Percentiles rank a stretch among this genome's conserved stretches.
These are phyloP conservation scores for Sturmia bella DNA, from an alignment of 2,888 invertebrate genomes.

Conservation along the genomic window DNA sequence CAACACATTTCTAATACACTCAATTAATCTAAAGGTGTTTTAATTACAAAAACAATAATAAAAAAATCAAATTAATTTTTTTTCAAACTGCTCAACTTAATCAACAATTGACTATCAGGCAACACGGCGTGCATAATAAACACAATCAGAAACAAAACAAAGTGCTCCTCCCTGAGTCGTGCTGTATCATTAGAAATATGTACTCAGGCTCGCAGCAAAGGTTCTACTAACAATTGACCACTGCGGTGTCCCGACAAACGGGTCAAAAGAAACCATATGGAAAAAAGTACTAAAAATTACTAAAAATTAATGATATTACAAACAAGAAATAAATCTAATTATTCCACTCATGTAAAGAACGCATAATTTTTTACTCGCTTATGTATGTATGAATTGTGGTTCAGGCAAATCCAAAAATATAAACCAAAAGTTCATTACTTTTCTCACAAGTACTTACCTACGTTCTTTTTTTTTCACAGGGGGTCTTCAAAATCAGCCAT, in stretches of 20 bases:
- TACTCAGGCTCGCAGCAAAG: slow-evolving; percentile 2
- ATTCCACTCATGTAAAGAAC: slow-evolving; percentile 66
- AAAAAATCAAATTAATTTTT: background rate
- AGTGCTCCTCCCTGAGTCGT: background rate
- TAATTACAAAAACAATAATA: slow-evolving; percentile 36
- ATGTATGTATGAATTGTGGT: background rate
- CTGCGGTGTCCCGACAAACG: slow-evolving; percentile 48
- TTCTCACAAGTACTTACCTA: slow-evolving; percentile 52
- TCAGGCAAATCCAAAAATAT: slow-evolving; percentile 24
- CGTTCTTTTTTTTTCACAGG: slow-evolving; percentile 51
- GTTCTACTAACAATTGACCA: slow-evolving; percentile 47
- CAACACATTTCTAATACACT: slow-evolving; percentile 61
- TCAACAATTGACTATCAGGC: slow-evolving; percentile 56
- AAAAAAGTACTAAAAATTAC: slow-evolving; percentile 48
- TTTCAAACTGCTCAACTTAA: slow-evolving; percentile 37
- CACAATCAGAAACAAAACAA: slow-evolving; percentile 36
- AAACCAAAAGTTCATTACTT: slow-evolving; percentile 24
- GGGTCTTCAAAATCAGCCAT: slow-evolving; percentile 59
- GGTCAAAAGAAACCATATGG: slow-evolving; percentile 27
- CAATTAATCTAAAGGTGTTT: slow-evolving; percentile 66
- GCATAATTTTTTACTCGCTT: slow-evolving; percentile 47
- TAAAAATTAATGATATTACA: slow-evolving; percentile 42
- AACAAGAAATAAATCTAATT: slow-evolving; percentile 44
- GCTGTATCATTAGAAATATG: background rate
- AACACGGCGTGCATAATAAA: slow-evolving; percentile 66